A percentile compares a stretch with the other conserved stretches of the same genome.
Evolutionary conservation across 53 echinoderm and acorn worm genomes (phyloP).

Genomic region (Holothuria leucospilota): DNA sequence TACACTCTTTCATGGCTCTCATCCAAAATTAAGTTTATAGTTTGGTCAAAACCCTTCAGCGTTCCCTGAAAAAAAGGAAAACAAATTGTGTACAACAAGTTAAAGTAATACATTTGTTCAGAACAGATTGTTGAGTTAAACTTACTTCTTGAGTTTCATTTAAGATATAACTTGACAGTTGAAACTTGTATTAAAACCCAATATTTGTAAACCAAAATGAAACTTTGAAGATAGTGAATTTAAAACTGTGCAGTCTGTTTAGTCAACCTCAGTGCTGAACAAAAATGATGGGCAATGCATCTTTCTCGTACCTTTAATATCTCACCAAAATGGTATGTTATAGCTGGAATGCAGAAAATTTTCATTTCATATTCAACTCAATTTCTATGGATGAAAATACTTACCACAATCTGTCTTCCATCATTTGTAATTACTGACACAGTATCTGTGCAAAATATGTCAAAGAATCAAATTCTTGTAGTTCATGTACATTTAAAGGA

Average conservation of each 20-base stretch:
- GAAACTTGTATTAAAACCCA: no score
- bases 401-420: constrained; percentile 97
- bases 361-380: neutral
- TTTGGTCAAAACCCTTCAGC: constrained; percentile 98
- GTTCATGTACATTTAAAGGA: no score
- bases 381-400: constrained; percentile 4
- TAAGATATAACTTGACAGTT: neutral
- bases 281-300: no score
- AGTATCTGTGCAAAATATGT: constrained; percentile 74
- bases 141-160: neutral
- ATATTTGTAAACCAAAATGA: no score
- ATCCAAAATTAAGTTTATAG: constrained; percentile 93
- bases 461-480: constrained; percentile 37
- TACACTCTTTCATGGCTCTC: constrained; percentile 99
- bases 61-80: constrained; percentile 74
- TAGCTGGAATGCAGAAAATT: no score
- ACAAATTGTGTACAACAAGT: constrained; percentile 10
- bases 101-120: neutral
- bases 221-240: no score
- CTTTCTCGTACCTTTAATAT: no score
- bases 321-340: neutral
- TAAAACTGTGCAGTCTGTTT: no score
- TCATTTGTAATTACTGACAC: constrained; percentile 98
- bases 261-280: no score
- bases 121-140: no score